These are phyloP conservation scores for Drosophila bocqueti DNA, from an alignment of 1,140 invertebrate genomes.

Conservation along the genomic window DNA sequence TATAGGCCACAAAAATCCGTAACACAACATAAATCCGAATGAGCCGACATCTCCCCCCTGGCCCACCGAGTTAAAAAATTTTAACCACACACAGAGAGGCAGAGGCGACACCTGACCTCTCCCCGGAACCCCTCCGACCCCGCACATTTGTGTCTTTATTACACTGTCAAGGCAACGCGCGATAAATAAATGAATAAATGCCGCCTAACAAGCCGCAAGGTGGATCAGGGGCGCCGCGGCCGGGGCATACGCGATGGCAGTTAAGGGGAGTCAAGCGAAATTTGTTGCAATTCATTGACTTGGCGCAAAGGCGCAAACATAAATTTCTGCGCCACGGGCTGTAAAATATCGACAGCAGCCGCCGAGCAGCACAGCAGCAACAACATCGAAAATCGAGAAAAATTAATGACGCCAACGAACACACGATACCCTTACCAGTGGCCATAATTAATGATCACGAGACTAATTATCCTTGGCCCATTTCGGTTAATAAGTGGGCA, in stretches of 20 bases:
- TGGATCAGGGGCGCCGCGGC: constrained; percentile 17
- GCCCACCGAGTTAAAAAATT: constrained; percentile 67
- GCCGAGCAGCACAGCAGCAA: constrained; percentile 9
- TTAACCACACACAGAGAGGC: constrained; percentile 65
- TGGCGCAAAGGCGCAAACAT: constrained; percentile 75
- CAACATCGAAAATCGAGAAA: constrained; percentile 43
- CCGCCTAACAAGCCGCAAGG: constrained; percentile 76
- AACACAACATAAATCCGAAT: constrained; percentile 83
- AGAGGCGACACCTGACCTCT: constrained; percentile 66
- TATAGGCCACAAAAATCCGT: constrained; percentile 82
- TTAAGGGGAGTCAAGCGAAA: constrained; percentile 59
- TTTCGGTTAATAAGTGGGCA: constrained; percentile 1
- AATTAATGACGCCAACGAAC: constrained; percentile 55
- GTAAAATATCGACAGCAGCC: constrained; percentile 77
- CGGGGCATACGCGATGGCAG: constrained; percentile 13
- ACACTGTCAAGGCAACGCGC: constrained; percentile 72
- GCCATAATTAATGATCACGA: constrained; percentile 28
- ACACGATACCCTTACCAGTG: constrained; percentile 37
- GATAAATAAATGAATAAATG: constrained; percentile 83
- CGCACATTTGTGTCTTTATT: constrained; percentile 74
- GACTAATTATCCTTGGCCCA: constrained; percentile 15
- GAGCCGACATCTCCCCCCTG: constrained; percentile 38
- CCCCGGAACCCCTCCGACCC: not conserved
- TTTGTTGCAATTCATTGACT: constrained; percentile 83
- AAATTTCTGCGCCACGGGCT: constrained; percentile 63